These are phyloP conservation scores for Novumbra hubbsi DNA, from an alignment of 2,797 vertebrate species.

Conservation along the genomic window DNA sequence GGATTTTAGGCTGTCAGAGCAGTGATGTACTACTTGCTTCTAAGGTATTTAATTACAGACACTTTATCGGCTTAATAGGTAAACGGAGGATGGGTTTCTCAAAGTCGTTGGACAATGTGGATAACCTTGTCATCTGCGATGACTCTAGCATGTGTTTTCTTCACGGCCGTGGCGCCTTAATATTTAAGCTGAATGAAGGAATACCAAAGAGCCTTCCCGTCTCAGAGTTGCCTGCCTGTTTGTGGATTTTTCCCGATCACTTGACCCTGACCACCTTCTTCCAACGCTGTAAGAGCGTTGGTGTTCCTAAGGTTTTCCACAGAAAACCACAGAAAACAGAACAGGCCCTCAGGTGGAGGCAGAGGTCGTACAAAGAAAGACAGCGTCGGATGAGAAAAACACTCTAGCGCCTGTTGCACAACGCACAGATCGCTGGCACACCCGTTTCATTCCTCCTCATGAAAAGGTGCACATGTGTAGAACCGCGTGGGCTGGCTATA, in stretches of 20 bases:
- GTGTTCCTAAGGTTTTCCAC: background rate
- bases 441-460: background rate
- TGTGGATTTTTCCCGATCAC: background rate
- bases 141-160: background rate
- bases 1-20: background rate
- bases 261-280: constrained; percentile 16
- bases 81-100: background rate
- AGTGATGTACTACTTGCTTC: background rate
- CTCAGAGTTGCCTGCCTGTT: background rate
- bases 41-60: background rate
- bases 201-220: background rate
- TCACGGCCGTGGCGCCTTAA: too few species aligned
- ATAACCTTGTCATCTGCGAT: background rate
- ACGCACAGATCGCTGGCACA: constrained; percentile 12
- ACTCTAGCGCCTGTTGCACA: constrained; percentile 6
- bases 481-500: background rate
- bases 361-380: background rate
- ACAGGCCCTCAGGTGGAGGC: background rate
- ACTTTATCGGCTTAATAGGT: background rate
- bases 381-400: background rate
- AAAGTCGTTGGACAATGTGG: background rate
- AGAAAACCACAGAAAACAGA: too few species aligned
- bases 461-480: constrained; percentile 5
- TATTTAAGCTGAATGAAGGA: background rate
- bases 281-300: background rate